These are phyloP conservation scores for Lochmaea crataegi DNA, from an alignment of 2,888 invertebrate genomes.

Conservation along the genomic window DNA sequence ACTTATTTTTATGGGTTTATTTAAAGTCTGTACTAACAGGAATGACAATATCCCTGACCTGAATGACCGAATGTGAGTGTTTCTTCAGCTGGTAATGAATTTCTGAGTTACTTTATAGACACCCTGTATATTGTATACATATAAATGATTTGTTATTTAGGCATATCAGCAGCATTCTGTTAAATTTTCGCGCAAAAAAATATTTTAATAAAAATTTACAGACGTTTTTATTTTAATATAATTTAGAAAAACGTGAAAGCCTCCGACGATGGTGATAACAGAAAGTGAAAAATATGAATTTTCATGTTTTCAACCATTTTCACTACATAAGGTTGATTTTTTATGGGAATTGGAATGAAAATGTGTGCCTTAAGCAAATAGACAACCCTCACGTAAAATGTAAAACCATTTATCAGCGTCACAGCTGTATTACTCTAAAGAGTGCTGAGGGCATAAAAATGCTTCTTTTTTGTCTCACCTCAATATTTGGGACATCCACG, in stretches of 20 bases:
- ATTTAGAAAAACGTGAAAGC: slow-evolving; percentile 19
- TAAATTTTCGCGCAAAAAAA: not conserved
- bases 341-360: slow-evolving; percentile 30
- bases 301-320: slow-evolving; percentile 23
- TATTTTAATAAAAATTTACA: not conserved
- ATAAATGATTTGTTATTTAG: not conserved
- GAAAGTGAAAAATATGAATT: slow-evolving; percentile 26
- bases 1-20: too few species aligned
- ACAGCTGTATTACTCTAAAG: slow-evolving; percentile 15
- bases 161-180: not conserved
- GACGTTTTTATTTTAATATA: slow-evolving; percentile 23
- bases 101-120: too few species aligned
- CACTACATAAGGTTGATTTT: slow-evolving; percentile 37
- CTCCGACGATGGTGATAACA: slow-evolving; percentile 8
- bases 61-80: too few species aligned
- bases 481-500: too few species aligned
- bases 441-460: slow-evolving; percentile 2
- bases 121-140: too few species aligned
- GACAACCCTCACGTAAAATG: slow-evolving; percentile 28
- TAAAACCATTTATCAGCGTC: slow-evolving; percentile 24
- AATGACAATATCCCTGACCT: too few species aligned
- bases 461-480: slow-evolving; percentile 12
- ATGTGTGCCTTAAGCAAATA: slow-evolving; percentile 37
- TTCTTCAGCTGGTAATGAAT: too few species aligned
- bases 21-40: too few species aligned